Base-by-base conservation (phyloP, 1,140 invertebrate species). In the Drosophila trapezifrons region DNA sequence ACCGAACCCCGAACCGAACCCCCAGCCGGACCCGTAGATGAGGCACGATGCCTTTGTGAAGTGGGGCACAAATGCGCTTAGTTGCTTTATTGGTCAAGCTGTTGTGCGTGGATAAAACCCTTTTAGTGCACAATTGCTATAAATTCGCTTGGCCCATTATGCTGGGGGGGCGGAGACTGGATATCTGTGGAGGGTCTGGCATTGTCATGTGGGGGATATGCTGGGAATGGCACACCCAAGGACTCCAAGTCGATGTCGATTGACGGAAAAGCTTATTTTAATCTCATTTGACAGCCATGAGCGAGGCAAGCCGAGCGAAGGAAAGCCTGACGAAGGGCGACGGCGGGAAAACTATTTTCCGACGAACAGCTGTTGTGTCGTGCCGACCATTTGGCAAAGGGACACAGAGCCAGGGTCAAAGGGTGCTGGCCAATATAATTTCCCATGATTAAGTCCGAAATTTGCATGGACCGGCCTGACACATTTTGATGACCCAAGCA, bases 111-210 rank as follows among this genome's bases (percentile, higher is more conserved):
- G 84, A 89, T 89, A 89, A 89, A 89, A 89, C 85, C 84, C 84
- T 89, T 89, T 89, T 89, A 89, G 84, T 89, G 84, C 85, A 89
- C 84, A 89, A 89, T 89, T 89, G 84, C 84, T 89, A 89, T 89
- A 89, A 89, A 89, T 89, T 89, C 80, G 80, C 80, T 72, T 87
- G 73, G 70, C 74, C 80, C 63, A 85, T 84, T 84, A 84, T 71
- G 64, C 67, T 57, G 65, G 65, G 18, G 65, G 65, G 18, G 45
- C 37, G 59, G 45, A 46, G 45, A 52, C 18, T 54, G 51, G 32
- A 54, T 54, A 18, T 51, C 32, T 49, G 13, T 8, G 32, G 12
- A 32, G 18, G 35, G 17, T 52, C 18, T 49, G 64, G 46, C 42
- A 83, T 83, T 79, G 83, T 87, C 71, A 83, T 83, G 77, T 75